These are phyloP conservation scores for Drosophila algonquin DNA, from an alignment of 2,888 invertebrate species.

Conservation along the genomic window DNA sequence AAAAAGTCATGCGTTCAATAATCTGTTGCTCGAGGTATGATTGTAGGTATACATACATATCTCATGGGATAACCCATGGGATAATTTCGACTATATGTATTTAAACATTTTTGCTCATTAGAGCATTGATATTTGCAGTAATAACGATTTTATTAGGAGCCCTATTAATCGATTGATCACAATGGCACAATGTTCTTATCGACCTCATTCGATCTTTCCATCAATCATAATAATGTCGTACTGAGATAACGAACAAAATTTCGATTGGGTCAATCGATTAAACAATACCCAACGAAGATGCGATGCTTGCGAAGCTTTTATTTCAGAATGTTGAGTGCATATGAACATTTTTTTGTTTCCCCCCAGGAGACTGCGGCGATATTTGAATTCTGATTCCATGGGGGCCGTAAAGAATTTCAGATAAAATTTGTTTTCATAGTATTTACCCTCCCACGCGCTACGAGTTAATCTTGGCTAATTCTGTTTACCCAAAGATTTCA, in stretches of 20 bases:
- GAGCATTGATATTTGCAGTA: not conserved
- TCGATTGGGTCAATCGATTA: not conserved
- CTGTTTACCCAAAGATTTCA: constrained; percentile 60
- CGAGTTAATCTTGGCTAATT: constrained; percentile 30
- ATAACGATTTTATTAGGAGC: not conserved
- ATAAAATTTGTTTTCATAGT: constrained; percentile 29
- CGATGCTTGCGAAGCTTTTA: not conserved
- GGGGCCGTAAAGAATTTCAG: constrained; percentile 18
- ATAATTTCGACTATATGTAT: not conserved
- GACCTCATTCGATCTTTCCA: not conserved
- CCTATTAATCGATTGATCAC: not conserved
- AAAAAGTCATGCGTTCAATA: constrained; percentile 14
- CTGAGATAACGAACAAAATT: no score
- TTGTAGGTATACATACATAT: not conserved
- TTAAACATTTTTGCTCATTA: not conserved
- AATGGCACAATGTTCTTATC: not conserved
- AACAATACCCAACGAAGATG: not conserved
- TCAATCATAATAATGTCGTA: not conserved
- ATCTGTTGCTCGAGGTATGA: not conserved
- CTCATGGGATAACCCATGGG: not conserved
- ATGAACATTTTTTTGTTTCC: not conserved
- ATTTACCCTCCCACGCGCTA: constrained; percentile 22
- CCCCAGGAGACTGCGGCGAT: not conserved
- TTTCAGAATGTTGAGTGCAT: not conserved
- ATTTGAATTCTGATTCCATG: constrained; percentile 1